A percentile compares a stretch with the other conserved stretches of the same genome.
Conservation (phyloP, 2,888 invertebrate species). For the Hedychridium roseum region DNA sequence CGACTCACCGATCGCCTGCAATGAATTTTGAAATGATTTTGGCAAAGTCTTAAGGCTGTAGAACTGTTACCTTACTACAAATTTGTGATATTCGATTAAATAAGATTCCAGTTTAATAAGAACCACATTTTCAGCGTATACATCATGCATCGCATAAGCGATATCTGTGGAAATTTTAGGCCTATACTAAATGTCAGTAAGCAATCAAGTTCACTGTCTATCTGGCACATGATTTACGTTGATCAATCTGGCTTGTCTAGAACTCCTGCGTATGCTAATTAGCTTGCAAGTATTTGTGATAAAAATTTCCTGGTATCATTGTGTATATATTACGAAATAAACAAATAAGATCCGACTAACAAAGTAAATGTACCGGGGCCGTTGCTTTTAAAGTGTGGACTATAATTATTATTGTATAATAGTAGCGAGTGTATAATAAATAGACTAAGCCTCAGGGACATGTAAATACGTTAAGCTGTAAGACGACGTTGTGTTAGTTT, state of each 20-base stretch:
- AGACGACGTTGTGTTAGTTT: conserved; percentile 46
- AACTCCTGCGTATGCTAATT: conserved; percentile 4
- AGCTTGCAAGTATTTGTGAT: conserved; percentile 26
- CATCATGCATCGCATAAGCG: background rate
- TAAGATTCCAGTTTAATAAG: no score
- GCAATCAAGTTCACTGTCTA: conserved; percentile 8
- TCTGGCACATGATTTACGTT: background rate
- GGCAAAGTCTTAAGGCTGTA: no score
- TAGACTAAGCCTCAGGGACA: conserved; percentile 54
- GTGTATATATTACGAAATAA: conserved; percentile 20
- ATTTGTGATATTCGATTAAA: no score
- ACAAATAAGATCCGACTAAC: conserved; percentile 14
- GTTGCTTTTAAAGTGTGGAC: conserved; percentile 35
- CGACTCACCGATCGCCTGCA: no score
- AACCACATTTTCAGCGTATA: no score
- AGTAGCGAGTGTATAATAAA: conserved; percentile 41
- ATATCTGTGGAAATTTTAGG: conserved; percentile 10
- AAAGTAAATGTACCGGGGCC: conserved; percentile 17
- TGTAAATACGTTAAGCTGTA: conserved; percentile 52
- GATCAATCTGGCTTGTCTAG: background rate
- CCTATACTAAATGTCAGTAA: conserved; percentile 8
- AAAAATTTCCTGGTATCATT: conserved; percentile 18
- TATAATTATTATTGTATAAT: conserved; percentile 38
- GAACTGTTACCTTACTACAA: no score
- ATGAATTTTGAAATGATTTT: no score